Evolutionary conservation across 2,888 invertebrate genomes (phyloP), one percentile per base, ranked within the genome.

Genomic region (Mesodorylaimus sp.): DNA sequence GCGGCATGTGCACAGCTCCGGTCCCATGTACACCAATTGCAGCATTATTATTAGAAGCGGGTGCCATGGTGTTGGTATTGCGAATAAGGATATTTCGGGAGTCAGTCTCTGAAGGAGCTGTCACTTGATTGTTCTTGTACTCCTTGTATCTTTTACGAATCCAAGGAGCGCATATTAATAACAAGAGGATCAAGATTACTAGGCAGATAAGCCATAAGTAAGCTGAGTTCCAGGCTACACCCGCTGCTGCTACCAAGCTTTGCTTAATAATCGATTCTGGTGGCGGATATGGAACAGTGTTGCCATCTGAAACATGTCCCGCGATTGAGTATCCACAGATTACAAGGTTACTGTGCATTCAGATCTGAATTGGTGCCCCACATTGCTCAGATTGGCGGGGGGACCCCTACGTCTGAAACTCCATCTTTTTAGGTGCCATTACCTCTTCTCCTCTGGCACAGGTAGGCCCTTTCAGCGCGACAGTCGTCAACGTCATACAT

Each of bases 241-340:
- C 41, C 2, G 2, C 21, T 13, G 27, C 16, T 2, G n/a, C 2
- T 2, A 10, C 19, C 23, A 24, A 23, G 19, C 51, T 43, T 29
- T 45, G 28, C 23, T 28, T 19, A 38, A 51, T 41, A 2, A 19
- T 28, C 10, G 25, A 27, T 26, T 47, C 47, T 21, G 47, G 41
- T n/a, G 51, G 47, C 16, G 47, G 41, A 28, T 51, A 48, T 23
- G 28, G 29, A 19, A 32, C 25, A 16, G 51, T 51, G 2, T 28
- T 16, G n/a, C 47, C 51, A 24, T 32, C 51, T 51, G 21, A 19
- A 50, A 50, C 24, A 41, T n/a, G n/a, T n/a, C n/a, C n/a, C n/a
- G n/a, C 32, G 32, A 32, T 32, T 32, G 32, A 32, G 32, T n/a
- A n/a, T n/a, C n/a, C n/a, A n/a, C n/a, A n/a, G n/a, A n/a, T n/a